These are phyloP conservation scores for Chrysotoxum bicinctum DNA, from an alignment of 2,888 invertebrate species.

Conservation along the genomic window DNA sequence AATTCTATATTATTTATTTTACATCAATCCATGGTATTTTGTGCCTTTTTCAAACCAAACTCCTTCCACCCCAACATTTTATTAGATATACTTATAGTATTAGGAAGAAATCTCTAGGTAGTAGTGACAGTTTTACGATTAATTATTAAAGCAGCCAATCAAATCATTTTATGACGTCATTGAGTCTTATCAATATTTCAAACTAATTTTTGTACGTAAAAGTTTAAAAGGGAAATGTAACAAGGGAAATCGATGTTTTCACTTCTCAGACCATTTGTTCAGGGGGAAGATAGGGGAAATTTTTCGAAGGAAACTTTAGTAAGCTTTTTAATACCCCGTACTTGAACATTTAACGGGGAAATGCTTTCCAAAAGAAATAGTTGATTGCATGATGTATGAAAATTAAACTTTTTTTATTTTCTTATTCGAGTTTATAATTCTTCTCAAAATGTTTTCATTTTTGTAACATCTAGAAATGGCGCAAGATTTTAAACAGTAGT, in stretches of 20 bases:
- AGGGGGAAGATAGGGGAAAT: slow-evolving; percentile 16
- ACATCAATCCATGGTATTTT: too few species aligned
- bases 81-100: too few species aligned
- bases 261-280: background rate
- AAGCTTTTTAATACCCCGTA: background rate
- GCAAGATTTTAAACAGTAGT: too few species aligned
- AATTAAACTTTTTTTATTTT: too few species aligned
- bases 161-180: slow-evolving; percentile 61
- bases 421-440: too few species aligned
- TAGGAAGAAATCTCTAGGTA: background rate
- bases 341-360: background rate
- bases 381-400: background rate
- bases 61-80: background rate
- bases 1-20: too few species aligned
- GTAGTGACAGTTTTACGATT: background rate
- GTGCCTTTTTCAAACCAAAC: background rate
- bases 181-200: slow-evolving; percentile 53
- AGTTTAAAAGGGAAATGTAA: too few species aligned
- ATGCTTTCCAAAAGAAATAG: background rate
- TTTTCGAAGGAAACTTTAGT: background rate
- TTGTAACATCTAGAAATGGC: too few species aligned
- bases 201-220: too few species aligned
- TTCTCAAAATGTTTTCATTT: too few species aligned
- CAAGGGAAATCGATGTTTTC: background rate
- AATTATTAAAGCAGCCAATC: slow-evolving; percentile 44